Evolutionary conservation across 2,797 vertebrate species (phyloP).

Genomic region (Acanthurus leucopareius): DNA sequence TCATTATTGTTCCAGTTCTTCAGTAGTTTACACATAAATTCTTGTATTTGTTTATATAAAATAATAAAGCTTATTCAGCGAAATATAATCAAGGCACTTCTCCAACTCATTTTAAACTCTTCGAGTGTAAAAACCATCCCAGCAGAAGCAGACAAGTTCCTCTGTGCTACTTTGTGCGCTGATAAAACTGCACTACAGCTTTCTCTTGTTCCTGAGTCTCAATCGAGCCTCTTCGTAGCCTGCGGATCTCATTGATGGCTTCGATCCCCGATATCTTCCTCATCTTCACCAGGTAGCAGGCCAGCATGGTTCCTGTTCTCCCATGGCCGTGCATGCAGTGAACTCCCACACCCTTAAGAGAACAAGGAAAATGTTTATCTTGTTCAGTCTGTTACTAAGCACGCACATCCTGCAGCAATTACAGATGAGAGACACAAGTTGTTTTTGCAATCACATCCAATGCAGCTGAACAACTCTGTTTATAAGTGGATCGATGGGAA

Average conservation of each 20-base stretch:
- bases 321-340: slow-evolving; percentile 94
- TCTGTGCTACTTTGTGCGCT: slow-evolving; percentile 79
- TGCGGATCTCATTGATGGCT: slow-evolving; percentile 91
- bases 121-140: too few species aligned
- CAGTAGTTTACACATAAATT: neutral
- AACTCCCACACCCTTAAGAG: slow-evolving; percentile 89
- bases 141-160: neutral
- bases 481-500: too few species aligned
- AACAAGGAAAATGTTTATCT: neutral
- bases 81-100: slow-evolving; percentile 1
- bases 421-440: neutral
- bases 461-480: too few species aligned
- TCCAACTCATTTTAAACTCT: neutral
- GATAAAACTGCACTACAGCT: slow-evolving; percentile 92
- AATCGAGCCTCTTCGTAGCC: slow-evolving; percentile 90
- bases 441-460: neutral
- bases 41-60: neutral
- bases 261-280: slow-evolving; percentile 84
- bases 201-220: slow-evolving; percentile 94
- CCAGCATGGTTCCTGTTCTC: slow-evolving; percentile 95
- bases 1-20: neutral
- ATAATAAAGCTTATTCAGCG: slow-evolving; percentile 26
- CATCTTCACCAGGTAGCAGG: slow-evolving; percentile 92
- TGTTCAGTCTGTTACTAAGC: neutral
- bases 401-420: neutral